Evolutionary conservation across 2,797 vertebrate species (phyloP), one percentile per base, ranked within the genome.

Genomic region (Mus minutoides): DNA sequence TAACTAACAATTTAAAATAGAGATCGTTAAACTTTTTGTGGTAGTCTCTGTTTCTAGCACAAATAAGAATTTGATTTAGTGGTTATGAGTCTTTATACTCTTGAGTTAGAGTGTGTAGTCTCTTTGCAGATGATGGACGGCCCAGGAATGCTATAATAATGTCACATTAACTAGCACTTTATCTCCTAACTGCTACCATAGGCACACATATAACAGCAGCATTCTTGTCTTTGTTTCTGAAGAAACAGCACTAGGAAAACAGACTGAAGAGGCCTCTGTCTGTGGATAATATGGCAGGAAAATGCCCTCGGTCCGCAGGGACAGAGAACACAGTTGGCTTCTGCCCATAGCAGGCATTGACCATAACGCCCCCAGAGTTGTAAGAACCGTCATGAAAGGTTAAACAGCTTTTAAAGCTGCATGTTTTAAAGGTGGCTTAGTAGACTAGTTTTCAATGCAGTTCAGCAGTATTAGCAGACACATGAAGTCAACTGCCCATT

Each of bases 31-130:
- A 84, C 21, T 76, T 73, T 71, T 71, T 80, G 54, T 64, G 26
- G 91, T 64, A 92, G n/a, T 16, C 58, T n/a, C 60, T 84, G 43
- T 95, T 95, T 88, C 78, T 89, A 46, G 76, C 26, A 91, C 71
- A 91, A 76, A 62, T 62, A 64, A 54, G 69, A 88, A 86, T 67
- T 22, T 88, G 16, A 73, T 21, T 78, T 88, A 52, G 79, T 1
- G n/a, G 60, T 14, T 52, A 13, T 52, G 12, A 8, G 82, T 82
- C 82, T 88, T 94, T 40, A 84, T 56, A 29, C 11, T 60, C 43
- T 95, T 12, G 4, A 91, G 62, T 77, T 83, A 87, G 9, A 75
- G 1, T 29, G 24, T 46, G 31, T 6, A 52, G n/a, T 43, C 8
- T 78, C 67, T 67, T 94, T 83, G 64, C 40, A 92, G 78, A 82